These are phyloP conservation scores for Hydroisotoma schaefferi DNA, from an alignment of 2,888 invertebrate species.

Conservation along the genomic window DNA sequence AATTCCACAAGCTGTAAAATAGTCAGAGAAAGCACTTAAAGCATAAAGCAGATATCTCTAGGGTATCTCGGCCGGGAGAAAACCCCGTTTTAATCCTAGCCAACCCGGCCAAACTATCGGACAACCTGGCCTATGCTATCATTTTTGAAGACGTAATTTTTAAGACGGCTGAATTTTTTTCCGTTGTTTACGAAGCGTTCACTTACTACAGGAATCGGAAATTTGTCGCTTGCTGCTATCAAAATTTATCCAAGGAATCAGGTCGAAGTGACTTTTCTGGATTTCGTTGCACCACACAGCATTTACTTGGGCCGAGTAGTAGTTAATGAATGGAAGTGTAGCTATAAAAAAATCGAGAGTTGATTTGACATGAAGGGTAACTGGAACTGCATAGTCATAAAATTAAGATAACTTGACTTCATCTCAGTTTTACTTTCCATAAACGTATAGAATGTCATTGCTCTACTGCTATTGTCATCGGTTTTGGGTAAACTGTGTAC, in stretches of 20 bases:
- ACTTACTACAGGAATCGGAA: background rate
- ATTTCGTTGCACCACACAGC: slow-evolving; percentile 20
- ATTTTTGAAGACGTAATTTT: background rate
- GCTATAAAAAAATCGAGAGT: slow-evolving; percentile 8
- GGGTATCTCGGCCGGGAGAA: no score
- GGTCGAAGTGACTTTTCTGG: background rate
- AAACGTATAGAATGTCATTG: background rate
- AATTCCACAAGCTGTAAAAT: background rate
- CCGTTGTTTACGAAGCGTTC: no score
- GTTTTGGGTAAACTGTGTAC: no score
- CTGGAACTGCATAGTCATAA: background rate
- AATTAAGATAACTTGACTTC: background rate
- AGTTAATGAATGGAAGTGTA: slow-evolving; percentile 14
- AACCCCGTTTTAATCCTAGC: no score
- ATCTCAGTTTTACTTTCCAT: background rate
- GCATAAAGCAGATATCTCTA: no score
- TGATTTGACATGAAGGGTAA: no score
- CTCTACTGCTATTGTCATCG: background rate
- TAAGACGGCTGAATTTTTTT: no score
- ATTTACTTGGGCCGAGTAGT: slow-evolving; percentile 4
- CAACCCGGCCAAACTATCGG: no score
- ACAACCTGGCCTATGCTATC: background rate
- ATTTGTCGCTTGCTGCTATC: background rate
- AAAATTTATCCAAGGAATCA: background rate
- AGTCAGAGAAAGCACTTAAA: no score